Percentiles rank a stretch among this genome's conserved stretches.
These are phyloP conservation scores for Orthonyx spaldingii DNA, from an alignment of 2,113 vertebrate genomes.

Conservation along the genomic window DNA sequence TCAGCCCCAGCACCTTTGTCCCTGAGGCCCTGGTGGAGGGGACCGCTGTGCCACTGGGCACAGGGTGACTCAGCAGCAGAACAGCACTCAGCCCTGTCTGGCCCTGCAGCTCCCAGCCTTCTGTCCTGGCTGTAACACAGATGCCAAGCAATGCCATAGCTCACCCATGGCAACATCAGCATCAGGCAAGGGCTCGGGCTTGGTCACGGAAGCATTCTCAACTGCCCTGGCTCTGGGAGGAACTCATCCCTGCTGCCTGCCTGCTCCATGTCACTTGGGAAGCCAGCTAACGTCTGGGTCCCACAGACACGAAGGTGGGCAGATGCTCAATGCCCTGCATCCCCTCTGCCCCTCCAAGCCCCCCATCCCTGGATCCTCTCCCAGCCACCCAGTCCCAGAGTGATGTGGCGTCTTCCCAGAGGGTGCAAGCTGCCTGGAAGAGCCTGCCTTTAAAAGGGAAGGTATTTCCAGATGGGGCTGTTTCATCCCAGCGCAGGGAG, in stretches of 20 bases:
- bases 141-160: background rate
- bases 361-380: background rate
- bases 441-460: slow-evolving; percentile 67
- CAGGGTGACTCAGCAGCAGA: background rate
- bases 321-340: rapidly evolving
- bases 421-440: background rate
- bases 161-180: background rate
- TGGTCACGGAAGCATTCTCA: background rate
- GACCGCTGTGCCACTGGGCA: background rate
- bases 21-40: background rate
- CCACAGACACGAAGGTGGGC: background rate
- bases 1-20: background rate
- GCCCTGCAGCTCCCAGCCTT: background rate
- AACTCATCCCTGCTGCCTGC: background rate
- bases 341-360: background rate
- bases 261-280: background rate
- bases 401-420: background rate
- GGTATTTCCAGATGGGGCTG: slow-evolving; percentile 55
- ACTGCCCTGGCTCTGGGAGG: background rate
- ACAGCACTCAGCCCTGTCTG: background rate
- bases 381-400: background rate
- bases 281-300: background rate
- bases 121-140: background rate
- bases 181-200: background rate
- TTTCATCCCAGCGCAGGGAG: background rate